phyloP scores from a whole-genome alignment of 37 sponge, comb jelly and placozoan genomes.

The Amphimedon queenslandica region DNA sequence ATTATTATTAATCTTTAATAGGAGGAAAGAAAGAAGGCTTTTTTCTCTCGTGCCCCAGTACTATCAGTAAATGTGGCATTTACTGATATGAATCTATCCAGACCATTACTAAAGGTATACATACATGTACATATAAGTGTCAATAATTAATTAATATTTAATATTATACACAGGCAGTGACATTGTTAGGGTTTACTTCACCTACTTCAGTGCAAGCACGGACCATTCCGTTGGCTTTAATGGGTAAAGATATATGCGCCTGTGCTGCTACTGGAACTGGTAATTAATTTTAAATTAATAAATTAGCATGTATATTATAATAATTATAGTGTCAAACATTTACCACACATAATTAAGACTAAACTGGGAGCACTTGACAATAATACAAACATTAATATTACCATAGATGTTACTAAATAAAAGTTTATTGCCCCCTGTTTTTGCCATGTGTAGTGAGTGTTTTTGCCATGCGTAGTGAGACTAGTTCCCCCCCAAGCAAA shows the following conservation, averaged over 20 bases:
- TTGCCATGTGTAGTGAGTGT: no score
- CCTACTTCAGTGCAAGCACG: constrained; percentile 96
- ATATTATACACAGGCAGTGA: constrained; percentile 61
- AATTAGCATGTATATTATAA: no score
- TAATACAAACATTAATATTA: no score
- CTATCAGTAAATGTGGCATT: constrained; percentile 55
- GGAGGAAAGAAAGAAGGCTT: constrained; percentile 13
- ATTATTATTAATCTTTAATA: not conserved
- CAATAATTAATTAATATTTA: not conserved
- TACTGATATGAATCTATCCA: constrained; percentile 95
- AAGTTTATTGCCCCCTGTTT: no score
- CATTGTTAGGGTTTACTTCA: constrained; percentile 70
- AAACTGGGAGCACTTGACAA: no score
- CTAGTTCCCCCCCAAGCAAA: no score
- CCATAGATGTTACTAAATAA: no score
- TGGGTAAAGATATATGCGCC: constrained; percentile 99
- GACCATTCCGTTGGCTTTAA: constrained; percentile 92
- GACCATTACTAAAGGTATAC: constrained; percentile 85
- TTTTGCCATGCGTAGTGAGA: no score
- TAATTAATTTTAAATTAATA: no score
- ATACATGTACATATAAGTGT: not conserved
- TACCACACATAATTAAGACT: no score
- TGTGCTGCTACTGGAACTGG: constrained; percentile 99
- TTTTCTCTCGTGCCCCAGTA: constrained; percentile 70
- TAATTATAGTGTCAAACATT: no score